A percentile compares a stretch with the other conserved stretches of the same genome.
Evolutionary conservation across 2,113 vertebrate genomes (phyloP).

Genomic region (Bubo bubo): DNA sequence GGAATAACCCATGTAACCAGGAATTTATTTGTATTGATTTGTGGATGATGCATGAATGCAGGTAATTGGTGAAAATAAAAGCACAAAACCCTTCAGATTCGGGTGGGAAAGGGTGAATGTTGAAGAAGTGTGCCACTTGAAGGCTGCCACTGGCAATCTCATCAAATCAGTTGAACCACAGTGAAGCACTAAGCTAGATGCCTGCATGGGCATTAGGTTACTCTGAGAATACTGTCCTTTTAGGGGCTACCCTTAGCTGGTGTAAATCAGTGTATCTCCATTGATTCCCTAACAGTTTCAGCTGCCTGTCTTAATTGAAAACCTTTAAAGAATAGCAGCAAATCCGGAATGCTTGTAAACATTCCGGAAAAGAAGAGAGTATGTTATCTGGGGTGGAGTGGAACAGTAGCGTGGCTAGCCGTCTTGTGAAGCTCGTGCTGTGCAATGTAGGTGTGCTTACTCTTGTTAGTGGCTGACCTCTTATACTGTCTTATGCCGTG

Average conservation of each 20-base stretch:
- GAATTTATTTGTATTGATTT: conserved; percentile 87
- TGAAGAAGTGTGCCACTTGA: background rate
- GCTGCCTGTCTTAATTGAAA: background rate
- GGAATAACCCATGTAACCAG: conserved; percentile 82
- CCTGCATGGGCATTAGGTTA: background rate
- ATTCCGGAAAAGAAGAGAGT: background rate
- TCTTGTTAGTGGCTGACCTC: background rate
- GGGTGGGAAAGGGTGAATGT: background rate
- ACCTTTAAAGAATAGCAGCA: background rate
- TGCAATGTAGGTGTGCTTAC: background rate
- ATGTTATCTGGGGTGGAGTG: background rate
- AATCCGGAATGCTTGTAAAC: background rate
- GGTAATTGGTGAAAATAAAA: conserved; percentile 68
- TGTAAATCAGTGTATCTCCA: background rate
- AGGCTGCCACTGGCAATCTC: background rate
- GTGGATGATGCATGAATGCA: conserved; percentile 90
- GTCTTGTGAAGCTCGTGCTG: background rate
- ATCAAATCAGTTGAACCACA: background rate
- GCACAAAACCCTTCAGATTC: background rate
- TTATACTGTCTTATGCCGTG: background rate
- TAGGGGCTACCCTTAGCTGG: background rate
- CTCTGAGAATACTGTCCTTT: background rate
- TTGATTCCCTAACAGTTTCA: background rate
- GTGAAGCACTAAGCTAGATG: background rate
- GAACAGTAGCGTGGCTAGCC: background rate